Base-by-base conservation (phyloP, 2,797 vertebrate species). In the Pangasius larnaudii region DNA sequence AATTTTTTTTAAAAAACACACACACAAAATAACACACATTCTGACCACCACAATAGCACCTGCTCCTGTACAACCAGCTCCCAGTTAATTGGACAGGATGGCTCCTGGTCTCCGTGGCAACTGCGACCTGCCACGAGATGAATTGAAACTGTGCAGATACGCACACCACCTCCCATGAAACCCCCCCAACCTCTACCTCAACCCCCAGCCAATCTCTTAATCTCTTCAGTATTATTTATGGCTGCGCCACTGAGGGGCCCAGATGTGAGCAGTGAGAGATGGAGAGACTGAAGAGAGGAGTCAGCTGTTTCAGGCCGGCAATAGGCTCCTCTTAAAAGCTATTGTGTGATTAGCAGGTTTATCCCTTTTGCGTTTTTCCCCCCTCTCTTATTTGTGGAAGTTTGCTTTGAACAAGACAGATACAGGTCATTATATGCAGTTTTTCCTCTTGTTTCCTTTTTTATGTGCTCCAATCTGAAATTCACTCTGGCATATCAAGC, bases 191-290 rank as follows among this genome's bases (percentile, higher is more conserved):
- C 71, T 27, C 22, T 82, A 33, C 88, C 67, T 53, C 90, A 85
- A 88, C 79, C 89, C 89, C 91, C 90, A 90, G 92, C 91, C 95
- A 94, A 95, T 95, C 94, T 95, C 93, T 93, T 96, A 94, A 95
- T 96, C 95, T 95, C 91, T 84, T 81, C 87, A 89, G 89, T 93
- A 90, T 95, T 95, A 96, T 96, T 96, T 96, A 96, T 94, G 91
- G 93, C 84, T 90, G 91, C 87, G 93, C 80, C 90, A 91, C 90
- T 67, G 86, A 91, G 92, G 86, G 91, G 94, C 93, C 93, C 92
- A 91, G 92, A 91, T 92, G 92, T 90, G 90, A 91, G 90, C 94
- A 91, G 93, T 93, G 89, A 91, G 90, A 90, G 91, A 81, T 24
- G 18, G 59, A 89, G 77, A 58, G 79, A 81, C 53, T 81, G 79